A percentile compares a stretch with the other conserved stretches of the same genome.
These are phyloP conservation scores for Lepidurus apus DNA, from an alignment of 1,140 invertebrate species.

Conservation along the genomic window DNA sequence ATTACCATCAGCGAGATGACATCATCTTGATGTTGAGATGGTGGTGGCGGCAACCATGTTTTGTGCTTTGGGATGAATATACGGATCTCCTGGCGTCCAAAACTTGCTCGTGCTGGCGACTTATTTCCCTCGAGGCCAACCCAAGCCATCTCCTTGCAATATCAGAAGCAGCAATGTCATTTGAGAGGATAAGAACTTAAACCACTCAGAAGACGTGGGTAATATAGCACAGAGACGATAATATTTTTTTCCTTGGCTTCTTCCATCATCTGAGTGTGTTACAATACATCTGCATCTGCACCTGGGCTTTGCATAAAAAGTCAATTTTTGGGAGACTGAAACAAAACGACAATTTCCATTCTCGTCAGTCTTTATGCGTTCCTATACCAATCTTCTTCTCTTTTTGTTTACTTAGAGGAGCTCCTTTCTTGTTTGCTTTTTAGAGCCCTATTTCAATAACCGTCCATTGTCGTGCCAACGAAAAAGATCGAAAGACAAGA, in stretches of 20 bases:
- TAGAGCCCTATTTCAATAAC: too few species aligned
- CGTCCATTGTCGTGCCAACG: too few species aligned
- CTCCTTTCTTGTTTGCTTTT: too few species aligned
- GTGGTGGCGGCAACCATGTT: not conserved
- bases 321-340: too few species aligned
- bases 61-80: not conserved
- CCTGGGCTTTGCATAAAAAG: not conserved
- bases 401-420: not conserved
- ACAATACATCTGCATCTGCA: slow-evolving; percentile 2
- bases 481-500: not conserved
- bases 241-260: not conserved
- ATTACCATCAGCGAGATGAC: too few species aligned
- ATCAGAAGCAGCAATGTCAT: not conserved
- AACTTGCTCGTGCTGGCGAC: not conserved
- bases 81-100: not conserved
- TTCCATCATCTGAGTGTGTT: not conserved
- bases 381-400: not conserved
- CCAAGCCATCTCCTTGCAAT: not conserved
- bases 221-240: too few species aligned
- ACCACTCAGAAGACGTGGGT: too few species aligned
- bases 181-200: not conserved
- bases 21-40: not conserved
- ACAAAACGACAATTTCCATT: not conserved
- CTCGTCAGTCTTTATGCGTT: not conserved
- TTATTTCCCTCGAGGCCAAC: slow-evolving; percentile 7